Conservation (phyloP, 2,113 vertebrate species). For the Neomonachus schauinslandi region DNA sequence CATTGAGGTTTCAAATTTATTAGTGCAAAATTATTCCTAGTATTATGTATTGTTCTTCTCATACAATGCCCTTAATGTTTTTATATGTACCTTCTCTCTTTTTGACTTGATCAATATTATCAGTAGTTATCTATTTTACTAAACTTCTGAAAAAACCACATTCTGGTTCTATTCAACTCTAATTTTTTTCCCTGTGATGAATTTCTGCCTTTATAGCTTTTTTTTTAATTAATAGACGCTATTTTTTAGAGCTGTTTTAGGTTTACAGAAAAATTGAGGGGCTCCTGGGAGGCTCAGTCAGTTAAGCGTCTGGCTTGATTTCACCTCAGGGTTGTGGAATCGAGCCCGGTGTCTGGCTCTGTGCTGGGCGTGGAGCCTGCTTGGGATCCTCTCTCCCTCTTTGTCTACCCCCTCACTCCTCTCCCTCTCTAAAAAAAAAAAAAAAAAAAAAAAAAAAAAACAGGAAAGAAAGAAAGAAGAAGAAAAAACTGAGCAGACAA, state of each 20-base stretch:
- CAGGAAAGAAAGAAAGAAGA: not conserved
- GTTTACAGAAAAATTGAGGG: not conserved
- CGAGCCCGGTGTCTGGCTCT: not conserved
- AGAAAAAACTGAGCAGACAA: not conserved
- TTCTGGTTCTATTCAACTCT: not conserved
- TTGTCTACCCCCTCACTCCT: not conserved
- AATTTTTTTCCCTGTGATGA: not conserved
- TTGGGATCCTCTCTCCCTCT: not conserved
- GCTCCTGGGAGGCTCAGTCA: not conserved
- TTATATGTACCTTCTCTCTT: not conserved
- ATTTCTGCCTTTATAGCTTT: not conserved
- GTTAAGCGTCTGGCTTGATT: not conserved
- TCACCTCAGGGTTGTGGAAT: not conserved
- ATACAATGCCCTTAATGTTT: not conserved
- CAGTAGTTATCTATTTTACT: not conserved
- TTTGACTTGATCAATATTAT: not conserved
- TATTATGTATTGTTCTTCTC: not conserved
- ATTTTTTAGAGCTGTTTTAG: not conserved
- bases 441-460: not conserved
- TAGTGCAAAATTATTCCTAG: not conserved
- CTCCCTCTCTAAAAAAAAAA: not conserved
- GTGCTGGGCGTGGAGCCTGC: not conserved
- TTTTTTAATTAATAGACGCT: not conserved
- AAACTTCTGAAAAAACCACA: not conserved
- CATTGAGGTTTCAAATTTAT: not conserved